Conservation (phyloP, 2,888 invertebrate species). For the Digitonthophagus gazella region DNA sequence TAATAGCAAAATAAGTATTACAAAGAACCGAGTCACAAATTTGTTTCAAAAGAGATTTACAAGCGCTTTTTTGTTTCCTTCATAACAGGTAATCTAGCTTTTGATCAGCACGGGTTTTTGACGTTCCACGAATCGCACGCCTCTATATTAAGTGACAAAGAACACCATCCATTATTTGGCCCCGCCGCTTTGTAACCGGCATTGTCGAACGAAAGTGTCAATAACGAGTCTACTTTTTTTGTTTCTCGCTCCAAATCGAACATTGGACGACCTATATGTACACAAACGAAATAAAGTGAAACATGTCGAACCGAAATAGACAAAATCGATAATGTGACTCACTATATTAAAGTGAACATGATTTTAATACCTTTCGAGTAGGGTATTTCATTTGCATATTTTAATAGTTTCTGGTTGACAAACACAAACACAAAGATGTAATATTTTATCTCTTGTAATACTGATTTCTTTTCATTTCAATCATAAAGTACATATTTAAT, state of each 20-base stretch:
- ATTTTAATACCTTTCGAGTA: too few species aligned
- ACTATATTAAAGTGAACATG: too few species aligned
- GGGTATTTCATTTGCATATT: too few species aligned
- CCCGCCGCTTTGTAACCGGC: slow-evolving; percentile 7
- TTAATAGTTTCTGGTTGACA: too few species aligned
- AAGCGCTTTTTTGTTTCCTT: background rate
- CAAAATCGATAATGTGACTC: background rate
- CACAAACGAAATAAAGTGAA: too few species aligned
- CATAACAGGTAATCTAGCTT: background rate
- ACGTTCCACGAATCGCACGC: background rate
- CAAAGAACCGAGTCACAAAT: background rate
- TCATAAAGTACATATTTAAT: too few species aligned
- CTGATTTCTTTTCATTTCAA: too few species aligned
- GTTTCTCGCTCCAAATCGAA: slow-evolving; percentile 5
- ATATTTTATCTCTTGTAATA: too few species aligned
- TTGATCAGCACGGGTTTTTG: background rate
- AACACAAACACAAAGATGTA: too few species aligned
- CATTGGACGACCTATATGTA: background rate
- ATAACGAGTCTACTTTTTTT: slow-evolving; percentile 2
- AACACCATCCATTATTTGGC: slow-evolving; percentile 1
- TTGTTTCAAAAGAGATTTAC: background rate
- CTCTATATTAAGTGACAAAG: slow-evolving; percentile 15
- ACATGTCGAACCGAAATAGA: too few species aligned
- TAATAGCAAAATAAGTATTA: background rate
- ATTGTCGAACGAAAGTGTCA: slow-evolving; percentile 15